phyloP scores from a whole-genome alignment of 1,140 invertebrate genomes.

The Cecropterus lyciades region DNA sequence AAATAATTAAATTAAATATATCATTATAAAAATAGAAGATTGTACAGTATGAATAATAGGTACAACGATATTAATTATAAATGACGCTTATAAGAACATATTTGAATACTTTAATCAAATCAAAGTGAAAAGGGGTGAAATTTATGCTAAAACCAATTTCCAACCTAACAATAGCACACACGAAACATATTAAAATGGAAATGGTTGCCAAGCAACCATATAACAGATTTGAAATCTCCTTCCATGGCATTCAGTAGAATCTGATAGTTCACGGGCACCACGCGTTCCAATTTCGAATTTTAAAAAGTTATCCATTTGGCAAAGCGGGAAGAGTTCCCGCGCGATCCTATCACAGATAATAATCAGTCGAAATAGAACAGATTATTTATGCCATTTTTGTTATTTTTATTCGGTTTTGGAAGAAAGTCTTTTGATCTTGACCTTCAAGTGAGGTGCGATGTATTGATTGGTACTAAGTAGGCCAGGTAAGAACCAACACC shows the following conservation, averaged over 20 bases:
- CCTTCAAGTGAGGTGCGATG: constrained; percentile 61
- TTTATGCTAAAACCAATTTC: constrained; percentile 14
- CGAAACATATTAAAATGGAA: constrained; percentile 39
- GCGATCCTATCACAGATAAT: neutral
- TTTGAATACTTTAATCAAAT: neutral
- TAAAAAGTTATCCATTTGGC: constrained; percentile 8
- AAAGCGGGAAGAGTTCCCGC: constrained; percentile 17
- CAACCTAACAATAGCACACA: constrained; percentile 4
- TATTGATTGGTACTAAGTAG: constrained; percentile 59
- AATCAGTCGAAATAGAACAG: neutral
- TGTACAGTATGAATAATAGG: no score
- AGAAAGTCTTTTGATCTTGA: constrained; percentile 39
- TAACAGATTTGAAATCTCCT: constrained; percentile 62
- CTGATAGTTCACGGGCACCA: constrained; percentile 38
- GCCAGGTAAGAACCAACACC: constrained; percentile 52
- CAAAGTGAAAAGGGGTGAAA: neutral
- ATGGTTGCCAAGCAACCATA: constrained; percentile 63
- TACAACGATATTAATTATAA: no score
- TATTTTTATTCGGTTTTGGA: neutral
- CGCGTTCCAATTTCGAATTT: constrained; percentile 51
- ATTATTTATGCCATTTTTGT: neutral
- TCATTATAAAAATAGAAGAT: no score
- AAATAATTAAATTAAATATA: no score
- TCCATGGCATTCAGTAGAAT: constrained; percentile 41
- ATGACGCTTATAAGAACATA: no score